Evolutionary conservation across 2,888 invertebrate genomes (phyloP), one percentile per base, ranked within the genome.

Genomic region (Aleiodes alternator): DNA sequence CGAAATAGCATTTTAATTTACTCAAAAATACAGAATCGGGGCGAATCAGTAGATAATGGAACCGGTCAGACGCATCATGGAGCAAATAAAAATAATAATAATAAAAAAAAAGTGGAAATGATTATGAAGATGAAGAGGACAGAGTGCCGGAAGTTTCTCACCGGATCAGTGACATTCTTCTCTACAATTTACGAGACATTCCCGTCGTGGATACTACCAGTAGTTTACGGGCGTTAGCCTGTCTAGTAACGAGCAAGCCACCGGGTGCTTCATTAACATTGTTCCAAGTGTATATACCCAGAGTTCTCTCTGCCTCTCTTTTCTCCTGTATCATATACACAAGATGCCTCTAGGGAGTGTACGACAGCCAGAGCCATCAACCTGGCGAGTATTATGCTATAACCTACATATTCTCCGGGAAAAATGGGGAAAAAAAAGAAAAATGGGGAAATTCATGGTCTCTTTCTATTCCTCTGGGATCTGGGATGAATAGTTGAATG

Each of bases 161-260:
- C 71, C 68, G 76, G 78, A 75, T 70, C 72, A 64, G 69, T 56
- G 50, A 68, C 70, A 75, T 76, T 75, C 70, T 81, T 78, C 77
- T 53, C 59, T 72, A 78, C 78, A 80, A 81, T 82, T 82, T 79
- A 78, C 79, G 77, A 75, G 71, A 81, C 74, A 68, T 73, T 78
- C 71, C 23, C 74, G 53, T 64, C 61, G 38, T 59, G 51, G 53
- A 34, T 38, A 43, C 7, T 31, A 64, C 64, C 64, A 56, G 56
- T 72, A 75, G 72, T 73, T 78, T 71, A 61, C 61, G 50, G 68
- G 29, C 61, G 66, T 70, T 61, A 61, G 61, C 48, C 50, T 50
- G 66, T 66, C 66, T 34, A 31, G 16, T 29, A 72, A 51, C 23
- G 56, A 48, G 51, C 51, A 73, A 66, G 69, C 31, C 55, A 73